These are phyloP conservation scores for Lacerta bilineata DNA, from an alignment of 2,797 vertebrate species.

Conservation along the genomic window DNA sequence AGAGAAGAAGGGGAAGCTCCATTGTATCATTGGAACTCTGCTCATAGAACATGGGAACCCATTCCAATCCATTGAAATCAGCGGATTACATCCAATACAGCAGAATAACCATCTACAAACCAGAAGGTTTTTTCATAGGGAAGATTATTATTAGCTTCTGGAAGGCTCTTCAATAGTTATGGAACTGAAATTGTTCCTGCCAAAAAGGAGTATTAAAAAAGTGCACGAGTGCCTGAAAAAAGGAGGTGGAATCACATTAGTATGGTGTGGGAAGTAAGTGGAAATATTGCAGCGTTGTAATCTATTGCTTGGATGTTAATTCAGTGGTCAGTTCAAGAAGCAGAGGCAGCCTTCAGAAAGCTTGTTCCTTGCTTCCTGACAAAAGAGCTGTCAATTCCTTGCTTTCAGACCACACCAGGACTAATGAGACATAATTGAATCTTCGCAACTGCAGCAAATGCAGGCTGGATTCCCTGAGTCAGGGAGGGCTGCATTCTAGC, in stretches of 20 bases:
- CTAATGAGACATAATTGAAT: constrained; percentile 4
- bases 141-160: too few relatives aligned
- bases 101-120: too few relatives aligned
- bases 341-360: not conserved
- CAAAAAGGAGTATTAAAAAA: not conserved
- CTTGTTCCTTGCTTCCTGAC: not conserved
- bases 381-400: not conserved
- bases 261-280: not conserved
- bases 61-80: too few relatives aligned
- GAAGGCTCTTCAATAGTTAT: not conserved
- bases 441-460: not conserved
- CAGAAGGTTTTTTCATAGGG: too few relatives aligned
- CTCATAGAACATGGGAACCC: too few relatives aligned
- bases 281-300: not conserved
- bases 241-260: not conserved
- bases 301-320: not conserved
- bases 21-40: too few relatives aligned
- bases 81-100: too few relatives aligned
- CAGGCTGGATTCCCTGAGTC: not conserved
- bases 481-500: not conserved
- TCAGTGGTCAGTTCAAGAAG: not conserved
- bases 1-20: too few relatives aligned
- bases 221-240: too few relatives aligned
- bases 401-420: not conserved
- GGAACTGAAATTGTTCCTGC: not conserved